These are phyloP conservation scores for Aegithalos caudatus DNA, from an alignment of 2,113 vertebrate genomes.

Conservation along the genomic window DNA sequence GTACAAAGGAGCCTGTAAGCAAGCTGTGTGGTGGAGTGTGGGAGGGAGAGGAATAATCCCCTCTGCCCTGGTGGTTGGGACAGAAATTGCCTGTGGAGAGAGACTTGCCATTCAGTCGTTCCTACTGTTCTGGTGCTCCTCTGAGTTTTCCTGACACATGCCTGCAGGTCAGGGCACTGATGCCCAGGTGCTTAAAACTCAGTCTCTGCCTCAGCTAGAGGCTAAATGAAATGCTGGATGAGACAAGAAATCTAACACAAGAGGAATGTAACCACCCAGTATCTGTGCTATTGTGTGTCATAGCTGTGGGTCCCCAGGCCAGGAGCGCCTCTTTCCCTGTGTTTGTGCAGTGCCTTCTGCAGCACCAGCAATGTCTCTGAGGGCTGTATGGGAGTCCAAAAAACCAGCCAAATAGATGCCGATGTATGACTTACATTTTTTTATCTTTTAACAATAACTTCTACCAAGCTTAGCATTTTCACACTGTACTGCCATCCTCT, in stretches of 20 bases:
- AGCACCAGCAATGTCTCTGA: neutral
- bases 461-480: neutral
- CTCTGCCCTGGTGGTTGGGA: neutral
- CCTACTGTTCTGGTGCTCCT: neutral
- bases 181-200: neutral
- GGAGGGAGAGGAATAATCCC: neutral
- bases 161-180: neutral
- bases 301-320: neutral
- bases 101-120: neutral
- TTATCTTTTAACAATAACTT: neutral
- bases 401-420: neutral
- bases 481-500: neutral
- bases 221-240: neutral
- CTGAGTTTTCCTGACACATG: neutral
- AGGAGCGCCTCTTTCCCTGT: neutral
- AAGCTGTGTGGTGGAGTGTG: neutral
- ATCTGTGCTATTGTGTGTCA: neutral
- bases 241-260: neutral
- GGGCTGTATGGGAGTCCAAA: neutral
- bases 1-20: slow-evolving; percentile 17
- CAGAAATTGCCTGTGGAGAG: neutral
- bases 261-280: neutral
- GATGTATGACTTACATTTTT: neutral
- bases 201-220: neutral
- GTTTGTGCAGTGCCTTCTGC: neutral